phyloP scores from a whole-genome alignment of 2,888 invertebrate genomes.

The Magallana nippona region DNA sequence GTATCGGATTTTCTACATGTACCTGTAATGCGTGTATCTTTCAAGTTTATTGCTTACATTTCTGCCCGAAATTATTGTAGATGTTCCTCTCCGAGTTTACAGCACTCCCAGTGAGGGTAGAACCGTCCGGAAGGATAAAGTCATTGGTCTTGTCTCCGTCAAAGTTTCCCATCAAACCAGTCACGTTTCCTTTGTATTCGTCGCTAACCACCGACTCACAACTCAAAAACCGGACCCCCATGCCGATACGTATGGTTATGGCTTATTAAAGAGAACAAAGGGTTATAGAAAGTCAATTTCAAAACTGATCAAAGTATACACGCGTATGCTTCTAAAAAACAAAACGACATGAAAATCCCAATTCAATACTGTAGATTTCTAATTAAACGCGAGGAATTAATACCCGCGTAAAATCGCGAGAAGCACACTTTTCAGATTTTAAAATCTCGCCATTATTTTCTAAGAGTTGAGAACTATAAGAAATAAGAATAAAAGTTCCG shows the following conservation, averaged over 20 bases:
- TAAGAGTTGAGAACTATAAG: too few species aligned
- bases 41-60: constrained; percentile 37
- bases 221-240: constrained; percentile 35
- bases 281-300: background rate
- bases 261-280: background rate
- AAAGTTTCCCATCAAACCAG: constrained; percentile 46
- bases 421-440: too few species aligned
- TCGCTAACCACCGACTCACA: constrained; percentile 19
- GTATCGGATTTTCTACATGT: too few species aligned
- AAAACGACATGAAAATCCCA: too few species aligned
- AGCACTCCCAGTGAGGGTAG: background rate
- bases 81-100: constrained; percentile 41
- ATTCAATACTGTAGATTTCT: too few species aligned
- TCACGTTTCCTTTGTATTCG: constrained; percentile 29
- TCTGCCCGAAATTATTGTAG: constrained; percentile 46
- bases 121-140: constrained; percentile 41
- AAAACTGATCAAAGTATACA: too few species aligned
- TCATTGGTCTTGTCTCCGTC: constrained; percentile 43
- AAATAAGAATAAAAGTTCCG: too few species aligned
- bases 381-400: too few species aligned
- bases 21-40: too few species aligned
- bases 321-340: too few species aligned
- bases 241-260: background rate
- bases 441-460: too few species aligned
- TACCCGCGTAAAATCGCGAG: too few species aligned